Evolutionary conservation across 2,113 vertebrate genomes (phyloP), one percentile per base, ranked within the genome.

Genomic region (Leptobrachium leishanense): DNA sequence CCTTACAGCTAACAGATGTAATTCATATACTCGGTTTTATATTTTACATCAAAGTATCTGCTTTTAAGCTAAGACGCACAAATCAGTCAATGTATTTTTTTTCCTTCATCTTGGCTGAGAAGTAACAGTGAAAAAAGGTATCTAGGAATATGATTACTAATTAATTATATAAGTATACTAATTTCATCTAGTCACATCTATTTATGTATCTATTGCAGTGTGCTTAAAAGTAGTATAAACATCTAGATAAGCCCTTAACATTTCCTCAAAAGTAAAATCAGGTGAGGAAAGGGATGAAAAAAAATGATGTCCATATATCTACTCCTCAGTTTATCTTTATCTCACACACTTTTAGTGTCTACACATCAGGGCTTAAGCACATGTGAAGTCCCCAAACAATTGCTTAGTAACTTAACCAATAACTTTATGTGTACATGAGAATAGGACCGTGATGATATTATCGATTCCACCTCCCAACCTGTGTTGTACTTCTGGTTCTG

Each of bases 211-310:
- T 81, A 81, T 81, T 81, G 78, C 78, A 81, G 78, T 81, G 78
- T 81, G 78, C 78, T 81, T 81, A 74, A 81, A 79, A 74, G 71
- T 74, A 43, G 74, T 81, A 74, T 55, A 81, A 81, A 81, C 73
- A 64, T 74, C 42, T 81, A 74, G 73, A 74, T 68, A 81, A 81
- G 78, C 78, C 78, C 78, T 81, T 81, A 72, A 81, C 78, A 62
- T 74, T 74, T 81, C 72, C 64, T 81, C 65, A 74, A 74, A 44
- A 40, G 11, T 62, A 77, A 81, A 74, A 68, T 50, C 53, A 81
- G 64, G 31, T 62, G 67, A 63, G 68, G 68, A 80, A 50, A 74
- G 50, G 72, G 46, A 66, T 59, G 59, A 67, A 65, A 74, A 81
- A 31, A 31, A 81, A 46, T 74, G 3, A 12, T 68, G 72, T 81